Conservation (phyloP, 2,888 invertebrate species). For the Zele albiditarsus region DNA sequence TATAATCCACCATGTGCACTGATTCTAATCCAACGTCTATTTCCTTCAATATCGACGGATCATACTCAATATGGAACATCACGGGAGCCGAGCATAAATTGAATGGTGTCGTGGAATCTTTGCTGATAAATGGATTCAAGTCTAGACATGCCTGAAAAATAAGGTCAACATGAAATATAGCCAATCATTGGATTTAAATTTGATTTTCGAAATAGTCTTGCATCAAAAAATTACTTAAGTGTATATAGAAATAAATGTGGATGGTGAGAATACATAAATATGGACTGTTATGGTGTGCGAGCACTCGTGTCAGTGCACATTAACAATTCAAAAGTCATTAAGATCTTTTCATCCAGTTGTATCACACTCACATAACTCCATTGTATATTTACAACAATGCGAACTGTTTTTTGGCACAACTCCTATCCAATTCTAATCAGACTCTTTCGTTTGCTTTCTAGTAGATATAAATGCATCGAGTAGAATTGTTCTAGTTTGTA, state of each 20-base stretch:
- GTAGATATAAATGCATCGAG: too few species aligned
- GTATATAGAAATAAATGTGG: constrained; percentile 8
- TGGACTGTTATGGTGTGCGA: not conserved
- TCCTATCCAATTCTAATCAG: too few species aligned
- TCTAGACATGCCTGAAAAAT: constrained; percentile 77
- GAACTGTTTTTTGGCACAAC: too few species aligned
- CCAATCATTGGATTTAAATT: too few species aligned
- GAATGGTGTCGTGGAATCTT: constrained; percentile 75
- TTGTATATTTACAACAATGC: too few species aligned
- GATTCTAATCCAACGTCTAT: constrained; percentile 81
- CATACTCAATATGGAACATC: constrained; percentile 85
- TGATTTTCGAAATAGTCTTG: too few species aligned
- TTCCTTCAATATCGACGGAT: constrained; percentile 80
- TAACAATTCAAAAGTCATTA: not conserved
- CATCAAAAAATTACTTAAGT: not conserved
- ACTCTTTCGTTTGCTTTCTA: too few species aligned
- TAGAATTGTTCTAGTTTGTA: too few species aligned
- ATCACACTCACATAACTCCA: too few species aligned
- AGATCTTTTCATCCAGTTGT: not conserved
- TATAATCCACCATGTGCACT: constrained; percentile 80
- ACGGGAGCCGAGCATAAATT: constrained; percentile 88
- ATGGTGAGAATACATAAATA: not conserved
- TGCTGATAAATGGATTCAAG: constrained; percentile 82
- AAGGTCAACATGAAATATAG: constrained; percentile 60
- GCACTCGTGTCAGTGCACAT: not conserved